Conservation (phyloP, 2,888 invertebrate species). For the Pseudanteris insignis region DNA sequence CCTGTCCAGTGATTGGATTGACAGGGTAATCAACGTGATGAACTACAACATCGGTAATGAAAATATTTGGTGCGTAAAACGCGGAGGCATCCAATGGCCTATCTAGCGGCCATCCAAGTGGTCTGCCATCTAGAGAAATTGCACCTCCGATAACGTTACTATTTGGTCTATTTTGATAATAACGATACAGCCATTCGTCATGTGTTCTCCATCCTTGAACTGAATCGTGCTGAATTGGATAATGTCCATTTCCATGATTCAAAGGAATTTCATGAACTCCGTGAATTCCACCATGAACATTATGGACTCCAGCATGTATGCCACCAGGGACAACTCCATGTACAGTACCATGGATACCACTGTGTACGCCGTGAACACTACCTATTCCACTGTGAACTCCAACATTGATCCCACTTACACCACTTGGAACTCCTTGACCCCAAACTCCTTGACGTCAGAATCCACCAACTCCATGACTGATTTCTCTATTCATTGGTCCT, state of each 20-base stretch:
- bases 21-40: conserved; percentile 67
- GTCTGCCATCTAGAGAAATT: conserved; percentile 67
- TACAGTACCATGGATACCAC: too few species aligned
- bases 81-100: conserved; percentile 66
- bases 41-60: conserved; percentile 69
- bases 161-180: conserved; percentile 54
- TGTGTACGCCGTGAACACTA: conserved; percentile 16
- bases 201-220: conserved; percentile 47
- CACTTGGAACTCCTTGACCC: conserved; percentile 2
- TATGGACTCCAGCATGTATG: conserved; percentile 1
- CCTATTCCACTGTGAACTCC: conserved; percentile 13
- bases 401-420: conserved; percentile 10
- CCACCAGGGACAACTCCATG: conserved; percentile 15
- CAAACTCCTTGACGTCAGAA: neutral
- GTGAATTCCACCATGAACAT: conserved; percentile 14
- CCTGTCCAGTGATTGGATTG: conserved; percentile 46
- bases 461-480: conserved; percentile 1
- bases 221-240: conserved; percentile 46
- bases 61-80: conserved; percentile 67
- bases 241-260: conserved; percentile 50
- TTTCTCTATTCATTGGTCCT: conserved; percentile 5
- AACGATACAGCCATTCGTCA: conserved; percentile 51
- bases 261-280: conserved; percentile 20
- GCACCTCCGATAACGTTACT: conserved; percentile 59
- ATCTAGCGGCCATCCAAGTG: conserved; percentile 71